Percentiles rank a stretch among this genome's conserved stretches.
phyloP scores from a whole-genome alignment of 1,140 invertebrate genomes.

The Calosoma granatense region DNA sequence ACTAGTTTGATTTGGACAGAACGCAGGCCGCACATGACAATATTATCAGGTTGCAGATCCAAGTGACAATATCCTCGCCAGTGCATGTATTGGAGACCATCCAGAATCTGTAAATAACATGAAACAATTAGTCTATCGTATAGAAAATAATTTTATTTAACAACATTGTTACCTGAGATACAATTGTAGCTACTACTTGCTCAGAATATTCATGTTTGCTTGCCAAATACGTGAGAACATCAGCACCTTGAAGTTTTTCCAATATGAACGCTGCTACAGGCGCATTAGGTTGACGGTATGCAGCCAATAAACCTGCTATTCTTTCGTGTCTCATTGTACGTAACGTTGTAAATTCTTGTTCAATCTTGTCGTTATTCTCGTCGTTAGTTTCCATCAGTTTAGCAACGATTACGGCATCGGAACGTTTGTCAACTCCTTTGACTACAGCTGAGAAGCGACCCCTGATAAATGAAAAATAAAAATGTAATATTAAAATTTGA shows the following conservation, averaged over 20 bases:
- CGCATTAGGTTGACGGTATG: slow-evolving; percentile 55
- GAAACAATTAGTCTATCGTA: slow-evolving; percentile 13
- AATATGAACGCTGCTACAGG: slow-evolving; percentile 63
- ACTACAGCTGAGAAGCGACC: slow-evolving; percentile 78
- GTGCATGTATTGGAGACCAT: slow-evolving; percentile 85
- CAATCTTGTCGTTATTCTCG: slow-evolving; percentile 52
- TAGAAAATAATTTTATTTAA: not conserved
- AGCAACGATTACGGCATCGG: slow-evolving; percentile 60
- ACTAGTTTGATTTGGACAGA: slow-evolving; percentile 83
- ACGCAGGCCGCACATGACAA: slow-evolving; percentile 85
- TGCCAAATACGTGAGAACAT: slow-evolving; percentile 79
- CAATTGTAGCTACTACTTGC: slow-evolving; percentile 75
- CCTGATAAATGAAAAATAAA: slow-evolving; percentile 35
- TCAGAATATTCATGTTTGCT: slow-evolving; percentile 82
- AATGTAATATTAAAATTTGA: slow-evolving; percentile 12
- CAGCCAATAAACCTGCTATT: slow-evolving; percentile 63
- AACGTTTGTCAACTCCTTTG: slow-evolving; percentile 67
- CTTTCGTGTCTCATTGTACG: slow-evolving; percentile 73
- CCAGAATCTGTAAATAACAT: slow-evolving; percentile 50
- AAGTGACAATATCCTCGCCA: slow-evolving; percentile 86
- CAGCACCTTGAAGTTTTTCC: slow-evolving; percentile 85
- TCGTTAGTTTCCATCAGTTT: slow-evolving; percentile 66
- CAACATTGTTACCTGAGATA: slow-evolving; percentile 51
- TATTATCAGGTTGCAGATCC: slow-evolving; percentile 91
- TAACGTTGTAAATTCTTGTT: slow-evolving; percentile 73